Percentiles rank a stretch among this genome's conserved stretches.
These are phyloP conservation scores for Meandrusa payeni DNA, from an alignment of 2,888 invertebrate species.

Conservation along the genomic window DNA sequence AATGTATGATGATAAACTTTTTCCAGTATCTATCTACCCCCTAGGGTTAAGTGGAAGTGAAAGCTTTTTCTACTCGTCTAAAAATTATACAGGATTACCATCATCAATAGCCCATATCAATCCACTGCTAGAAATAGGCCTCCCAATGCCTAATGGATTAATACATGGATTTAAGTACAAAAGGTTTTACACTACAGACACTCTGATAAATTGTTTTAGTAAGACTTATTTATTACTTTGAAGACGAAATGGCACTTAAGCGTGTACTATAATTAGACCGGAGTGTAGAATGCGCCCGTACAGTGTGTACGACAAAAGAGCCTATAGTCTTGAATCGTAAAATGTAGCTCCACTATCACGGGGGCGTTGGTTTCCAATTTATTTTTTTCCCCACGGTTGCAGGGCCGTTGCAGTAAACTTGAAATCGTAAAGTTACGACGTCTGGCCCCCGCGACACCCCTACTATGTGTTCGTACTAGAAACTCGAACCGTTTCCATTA, in stretches of 20 bases:
- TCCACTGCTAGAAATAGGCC: too few relatives aligned
- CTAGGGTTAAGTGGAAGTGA: background rate
- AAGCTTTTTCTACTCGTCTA: background rate
- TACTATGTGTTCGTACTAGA: slow-evolving; percentile 43
- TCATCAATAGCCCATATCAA: too few relatives aligned
- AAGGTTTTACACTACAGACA: background rate
- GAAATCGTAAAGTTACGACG: slow-evolving; percentile 71
- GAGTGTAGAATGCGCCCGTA: slow-evolving; percentile 25
- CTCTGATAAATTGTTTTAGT: slow-evolving; percentile 8
- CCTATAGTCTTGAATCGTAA: slow-evolving; percentile 44
- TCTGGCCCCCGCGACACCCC: slow-evolving; percentile 58
- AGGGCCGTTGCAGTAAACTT: slow-evolving; percentile 69
- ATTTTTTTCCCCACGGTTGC: slow-evolving; percentile 75
- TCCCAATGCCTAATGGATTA: too few relatives aligned
- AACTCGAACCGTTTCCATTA: too few relatives aligned
- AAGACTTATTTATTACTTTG: slow-evolving; percentile 6
- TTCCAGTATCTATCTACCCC: too few relatives aligned
- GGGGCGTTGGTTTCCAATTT: slow-evolving; percentile 75
- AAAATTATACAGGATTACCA: background rate
- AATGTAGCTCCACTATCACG: slow-evolving; percentile 47
- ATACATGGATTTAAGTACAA: too few relatives aligned
- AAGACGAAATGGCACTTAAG: slow-evolving; percentile 9
- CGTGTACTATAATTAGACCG: slow-evolving; percentile 18
- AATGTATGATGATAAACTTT: too few relatives aligned
- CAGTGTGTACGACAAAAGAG: slow-evolving; percentile 25